phyloP scores from a whole-genome alignment of 2,113 vertebrate species.

The Motacilla tschutschensis region DNA sequence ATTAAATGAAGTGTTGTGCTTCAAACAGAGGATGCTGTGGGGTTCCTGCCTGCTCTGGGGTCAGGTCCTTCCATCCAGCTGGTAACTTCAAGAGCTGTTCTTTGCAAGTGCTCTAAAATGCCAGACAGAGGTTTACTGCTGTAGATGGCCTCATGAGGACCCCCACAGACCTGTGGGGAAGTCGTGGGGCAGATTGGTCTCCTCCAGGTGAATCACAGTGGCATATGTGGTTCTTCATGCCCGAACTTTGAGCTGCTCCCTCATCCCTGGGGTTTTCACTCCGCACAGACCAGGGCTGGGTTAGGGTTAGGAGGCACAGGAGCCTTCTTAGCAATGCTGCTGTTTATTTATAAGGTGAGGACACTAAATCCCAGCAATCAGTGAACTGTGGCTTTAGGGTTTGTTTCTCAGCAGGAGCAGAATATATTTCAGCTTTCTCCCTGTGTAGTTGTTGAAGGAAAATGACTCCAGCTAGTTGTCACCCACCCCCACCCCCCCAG shows the following conservation, averaged over 20 bases:
- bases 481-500: background rate
- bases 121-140: background rate
- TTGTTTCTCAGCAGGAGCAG: slow-evolving; percentile 21
- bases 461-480: background rate
- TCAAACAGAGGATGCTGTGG: background rate
- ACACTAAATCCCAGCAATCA: slow-evolving; percentile 8
- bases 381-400: background rate
- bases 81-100: fast-evolving
- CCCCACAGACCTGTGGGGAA: background rate
- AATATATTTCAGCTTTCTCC: slow-evolving; percentile 6
- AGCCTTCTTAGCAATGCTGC: background rate
- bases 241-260: fast-evolving
- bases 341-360: background rate
- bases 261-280: background rate
- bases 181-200: background rate
- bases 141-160: background rate
- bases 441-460: background rate
- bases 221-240: background rate
- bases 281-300: background rate
- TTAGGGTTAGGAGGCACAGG: background rate
- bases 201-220: background rate
- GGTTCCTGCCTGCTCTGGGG: background rate
- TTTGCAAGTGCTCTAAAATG: background rate
- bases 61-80: background rate
- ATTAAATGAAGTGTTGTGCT: background rate